Base-by-base conservation (phyloP, 1,140 invertebrate species). In the Dinothrombium tinctorium region DNA sequence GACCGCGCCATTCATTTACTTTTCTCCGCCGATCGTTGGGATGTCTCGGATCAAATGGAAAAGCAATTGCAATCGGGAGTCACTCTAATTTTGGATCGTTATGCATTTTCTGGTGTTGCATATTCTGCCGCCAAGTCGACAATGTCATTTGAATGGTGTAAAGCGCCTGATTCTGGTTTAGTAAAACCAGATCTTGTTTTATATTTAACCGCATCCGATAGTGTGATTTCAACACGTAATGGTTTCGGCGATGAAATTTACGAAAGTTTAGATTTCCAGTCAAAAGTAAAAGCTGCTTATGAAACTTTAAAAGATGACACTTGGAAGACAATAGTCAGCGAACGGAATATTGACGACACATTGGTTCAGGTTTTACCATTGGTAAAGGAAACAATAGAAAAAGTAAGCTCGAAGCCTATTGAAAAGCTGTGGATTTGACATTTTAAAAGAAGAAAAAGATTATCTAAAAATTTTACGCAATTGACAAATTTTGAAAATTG, bases 11-110 rank as follows among this genome's bases (percentile, higher is more conserved):
- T 89, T 22, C 87, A 95, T 59, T 59, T 94, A 0, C 54, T 95
- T 6, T 96, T 94, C 55, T 74, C 82, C 7, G 78, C 81, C 1
- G 95, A 96, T 61, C 67, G 89, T 49, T 94, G 87, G 84, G 86
- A 94, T 61, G 60, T 64, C 25, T 64, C 67, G 49, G 68, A 69
- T 44, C 59, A 69, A 49, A 77, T 94, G 33, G 61, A 63, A 22
- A 55, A 69, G 28, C 53, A 65, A 12, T 54, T 95, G 9, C 47
- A 68, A 21, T 50, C 59, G 20, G 89, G 89, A 9, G 70, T 61
- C 2, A 83, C 73, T 9, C 45, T 95, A 4, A 64, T 96, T 43
- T 64, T 90, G 0, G 89, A 95, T 58, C 67, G 87, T 53, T 94
- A 87, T 60, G 73, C 78, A 2, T 86, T 69, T 56, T 87, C 81